Conservation (phyloP, 2,888 invertebrate genomes). For the Perithous albicinctus region DNA sequence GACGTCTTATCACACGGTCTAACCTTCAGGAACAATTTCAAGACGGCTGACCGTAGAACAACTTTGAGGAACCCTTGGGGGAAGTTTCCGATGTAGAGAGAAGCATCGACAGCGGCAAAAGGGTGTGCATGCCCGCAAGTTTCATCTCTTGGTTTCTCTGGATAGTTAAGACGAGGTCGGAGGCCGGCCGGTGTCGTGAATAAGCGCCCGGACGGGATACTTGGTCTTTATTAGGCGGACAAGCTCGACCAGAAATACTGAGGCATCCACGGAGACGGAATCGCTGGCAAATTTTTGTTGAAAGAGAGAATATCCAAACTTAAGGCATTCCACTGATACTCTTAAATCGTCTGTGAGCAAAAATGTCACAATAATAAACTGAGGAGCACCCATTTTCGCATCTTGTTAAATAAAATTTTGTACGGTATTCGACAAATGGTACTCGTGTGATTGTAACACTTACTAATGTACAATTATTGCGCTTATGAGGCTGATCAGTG, state of each 20-base stretch:
- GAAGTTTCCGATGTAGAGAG: constrained; percentile 42
- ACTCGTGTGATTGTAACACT: no score
- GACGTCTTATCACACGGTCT: constrained; percentile 11
- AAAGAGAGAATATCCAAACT: background rate
- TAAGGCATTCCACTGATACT: background rate
- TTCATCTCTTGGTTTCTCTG: constrained; percentile 35
- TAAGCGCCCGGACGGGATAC: constrained; percentile 34
- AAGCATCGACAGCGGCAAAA: constrained; percentile 15
- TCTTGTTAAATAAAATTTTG: no score
- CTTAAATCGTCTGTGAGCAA: background rate
- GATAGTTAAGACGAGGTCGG: constrained; percentile 21
- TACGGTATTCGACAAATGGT: no score
- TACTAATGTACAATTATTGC: no score
- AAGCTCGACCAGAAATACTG: constrained; percentile 25
- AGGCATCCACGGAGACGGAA: background rate
- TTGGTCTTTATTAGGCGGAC: constrained; percentile 62
- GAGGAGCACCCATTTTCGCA: no score
- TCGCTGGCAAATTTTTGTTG: background rate
- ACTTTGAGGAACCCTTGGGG: constrained; percentile 58
- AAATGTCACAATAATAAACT: no score
- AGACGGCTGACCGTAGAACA: constrained; percentile 62
- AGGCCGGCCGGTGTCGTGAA: constrained; percentile 35
- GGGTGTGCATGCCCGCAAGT: constrained; percentile 48
- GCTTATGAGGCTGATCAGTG: no score
- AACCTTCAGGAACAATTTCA: constrained; percentile 63